Evolutionary conservation across 2,888 invertebrate genomes (phyloP).

Genomic region (Volucella bombylans): DNA sequence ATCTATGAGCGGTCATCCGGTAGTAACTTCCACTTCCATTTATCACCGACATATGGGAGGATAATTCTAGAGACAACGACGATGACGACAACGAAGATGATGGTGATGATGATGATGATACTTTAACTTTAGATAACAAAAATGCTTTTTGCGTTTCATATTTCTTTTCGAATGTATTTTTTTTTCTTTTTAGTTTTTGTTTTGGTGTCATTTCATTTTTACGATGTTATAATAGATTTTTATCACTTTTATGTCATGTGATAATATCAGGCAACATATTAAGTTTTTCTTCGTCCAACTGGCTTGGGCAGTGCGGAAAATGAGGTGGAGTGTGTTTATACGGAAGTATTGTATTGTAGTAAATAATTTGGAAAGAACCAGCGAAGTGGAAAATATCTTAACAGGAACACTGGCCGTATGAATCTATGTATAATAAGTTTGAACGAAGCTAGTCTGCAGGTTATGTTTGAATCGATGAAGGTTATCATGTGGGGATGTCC

Average conservation of each 20-base stretch:
- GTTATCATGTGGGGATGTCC: too few relatives aligned
- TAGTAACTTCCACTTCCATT: slow-evolving; percentile 62
- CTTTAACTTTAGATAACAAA: slow-evolving; percentile 36
- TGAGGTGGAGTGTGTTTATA: too few relatives aligned
- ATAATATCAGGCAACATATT: slow-evolving; percentile 41
- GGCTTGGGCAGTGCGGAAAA: too few relatives aligned
- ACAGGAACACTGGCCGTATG: too few relatives aligned
- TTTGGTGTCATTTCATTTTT: slow-evolving; percentile 52
- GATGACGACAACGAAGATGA: slow-evolving; percentile 17
- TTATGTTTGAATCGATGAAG: too few relatives aligned
- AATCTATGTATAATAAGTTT: too few relatives aligned
- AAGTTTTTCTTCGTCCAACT: not conserved
- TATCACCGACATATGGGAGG: slow-evolving; percentile 40
- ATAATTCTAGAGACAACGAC: not conserved
- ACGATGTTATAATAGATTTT: slow-evolving; percentile 80
- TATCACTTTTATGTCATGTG: slow-evolving; percentile 77
- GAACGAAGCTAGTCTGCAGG: too few relatives aligned
- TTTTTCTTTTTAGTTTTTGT: slow-evolving; percentile 31
- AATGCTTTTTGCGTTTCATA: slow-evolving; percentile 72
- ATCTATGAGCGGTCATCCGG: slow-evolving; percentile 57
- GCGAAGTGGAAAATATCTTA: too few relatives aligned
- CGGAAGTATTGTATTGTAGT: too few relatives aligned
- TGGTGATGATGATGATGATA: slow-evolving; percentile 23
- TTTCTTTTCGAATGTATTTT: slow-evolving; percentile 42
- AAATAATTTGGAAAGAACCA: too few relatives aligned